Conservation (phyloP, 2,888 invertebrate genomes). For the Andrena flavipes region DNA sequence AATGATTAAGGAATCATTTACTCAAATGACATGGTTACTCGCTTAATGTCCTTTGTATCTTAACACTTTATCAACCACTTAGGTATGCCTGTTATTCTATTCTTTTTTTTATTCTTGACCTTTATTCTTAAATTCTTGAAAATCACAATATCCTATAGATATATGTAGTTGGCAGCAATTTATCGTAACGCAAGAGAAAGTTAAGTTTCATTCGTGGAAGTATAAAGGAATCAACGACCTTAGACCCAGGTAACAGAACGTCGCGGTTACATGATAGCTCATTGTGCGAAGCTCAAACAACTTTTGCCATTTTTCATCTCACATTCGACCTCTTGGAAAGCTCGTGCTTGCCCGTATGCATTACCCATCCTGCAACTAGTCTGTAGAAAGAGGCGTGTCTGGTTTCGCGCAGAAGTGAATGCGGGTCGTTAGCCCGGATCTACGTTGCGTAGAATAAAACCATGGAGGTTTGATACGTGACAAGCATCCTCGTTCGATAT, state of each 20-base stretch:
- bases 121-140: no score
- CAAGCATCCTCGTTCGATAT: constrained; percentile 27
- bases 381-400: constrained; percentile 31
- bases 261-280: background rate
- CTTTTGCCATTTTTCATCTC: constrained; percentile 23
- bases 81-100: no score
- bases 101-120: no score
- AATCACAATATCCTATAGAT: no score
- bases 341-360: constrained; percentile 19
- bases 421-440: constrained; percentile 53
- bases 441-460: constrained; percentile 22
- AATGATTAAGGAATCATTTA: no score
- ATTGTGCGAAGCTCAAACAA: background rate
- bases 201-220: no score
- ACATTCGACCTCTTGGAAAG: constrained; percentile 31
- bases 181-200: no score
- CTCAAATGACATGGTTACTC: no score
- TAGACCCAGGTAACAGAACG: background rate
- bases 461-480: constrained; percentile 44
- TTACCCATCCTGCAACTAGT: constrained; percentile 30
- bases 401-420: constrained; percentile 2
- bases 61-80: no score
- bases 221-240: background rate
- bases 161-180: no score
- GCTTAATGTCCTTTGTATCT: no score